Base-by-base conservation (phyloP, 2,797 vertebrate genomes). In the Phataginus tricuspis region DNA sequence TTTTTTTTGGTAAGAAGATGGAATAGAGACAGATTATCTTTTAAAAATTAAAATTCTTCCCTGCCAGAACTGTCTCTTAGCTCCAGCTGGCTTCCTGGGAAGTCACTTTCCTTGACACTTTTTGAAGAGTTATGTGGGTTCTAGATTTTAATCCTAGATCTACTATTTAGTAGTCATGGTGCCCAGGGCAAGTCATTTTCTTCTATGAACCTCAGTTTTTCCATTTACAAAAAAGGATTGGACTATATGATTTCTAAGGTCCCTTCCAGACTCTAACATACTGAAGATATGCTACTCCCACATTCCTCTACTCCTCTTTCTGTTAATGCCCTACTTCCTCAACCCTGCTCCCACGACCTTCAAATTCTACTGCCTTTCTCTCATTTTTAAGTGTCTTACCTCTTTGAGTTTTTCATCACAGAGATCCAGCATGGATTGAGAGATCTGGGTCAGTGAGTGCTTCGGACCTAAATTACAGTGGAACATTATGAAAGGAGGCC, bases 391-490 rank as follows among this genome's bases (percentile, higher is more conserved):
- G 49, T 68, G 57, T 71, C 98, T 98, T 98, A 99, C 99, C 99
- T 99, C 99, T 98, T 99, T 99, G 1, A 99, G 98, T 98, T 99
- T 99, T 84, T 99, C 97, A 98, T 99, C 99, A 96, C 99, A 99
- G 97, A 99, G 98, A 97, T 99, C 99, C 96, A 99, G 97, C 99
- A 99, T 99, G 64, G 99, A 99, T 97, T 99, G 99, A 86, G 99
- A 99, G 51, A 99, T 99, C 98, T 99, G 99, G 4, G 99, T 99
- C 98, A 99, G 98, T 42, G 99, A 99, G 98, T 99, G 99, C 97
- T 99, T 99, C 5, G 99, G 99, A 11, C 99, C 99, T 99, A 98
- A 98, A 98, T 95, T 63, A 98, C 13, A 98, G 1, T 97, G 80
- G 29, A 98, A 97, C 25, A 91, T 6, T 34, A 95, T 95, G 66